Conservation (phyloP, 2,113 vertebrate species). For the Osmerus eperlanus region DNA sequence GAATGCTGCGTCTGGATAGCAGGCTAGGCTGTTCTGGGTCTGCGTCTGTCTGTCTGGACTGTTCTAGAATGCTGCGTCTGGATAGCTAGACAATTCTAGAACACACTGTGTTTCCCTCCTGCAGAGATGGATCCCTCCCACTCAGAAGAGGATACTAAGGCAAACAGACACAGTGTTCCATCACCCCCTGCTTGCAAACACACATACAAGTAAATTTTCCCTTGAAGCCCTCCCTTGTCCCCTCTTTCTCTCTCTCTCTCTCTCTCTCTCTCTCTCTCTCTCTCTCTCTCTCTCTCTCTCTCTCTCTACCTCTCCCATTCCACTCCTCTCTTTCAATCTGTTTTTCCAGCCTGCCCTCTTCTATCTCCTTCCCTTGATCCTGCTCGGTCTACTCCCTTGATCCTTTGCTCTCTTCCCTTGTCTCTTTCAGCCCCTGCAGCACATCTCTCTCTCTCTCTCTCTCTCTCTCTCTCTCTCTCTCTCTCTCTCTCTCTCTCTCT, state of each 20-base stretch:
- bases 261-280: too few relatives aligned
- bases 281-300: too few relatives aligned
- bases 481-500: too few relatives aligned
- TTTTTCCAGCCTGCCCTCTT: constrained; percentile 24
- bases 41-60: too few relatives aligned
- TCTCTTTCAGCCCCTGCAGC: too few relatives aligned
- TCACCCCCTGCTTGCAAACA: constrained; percentile 28
- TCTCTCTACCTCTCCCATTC: background rate
- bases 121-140: constrained; percentile 16
- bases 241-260: background rate
- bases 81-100: background rate
- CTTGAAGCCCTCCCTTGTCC: background rate
- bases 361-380: constrained; percentile 15
- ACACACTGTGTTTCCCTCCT: constrained; percentile 1
- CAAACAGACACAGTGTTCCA: constrained; percentile 32
- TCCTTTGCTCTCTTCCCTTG: too few relatives aligned
- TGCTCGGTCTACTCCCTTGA: too few relatives aligned
- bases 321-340: background rate
- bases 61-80: too few relatives aligned
- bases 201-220: constrained; percentile 18
- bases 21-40: too few relatives aligned
- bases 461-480: background rate
- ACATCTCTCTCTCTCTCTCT: constrained; percentile 6
- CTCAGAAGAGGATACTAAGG: constrained; percentile 29
- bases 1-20: too few relatives aligned